Percentiles rank a stretch among this genome's conserved stretches.
Evolutionary conservation across 2,888 invertebrate genomes (phyloP).

Genomic region (Poecilobothrus nobilitatus): DNA sequence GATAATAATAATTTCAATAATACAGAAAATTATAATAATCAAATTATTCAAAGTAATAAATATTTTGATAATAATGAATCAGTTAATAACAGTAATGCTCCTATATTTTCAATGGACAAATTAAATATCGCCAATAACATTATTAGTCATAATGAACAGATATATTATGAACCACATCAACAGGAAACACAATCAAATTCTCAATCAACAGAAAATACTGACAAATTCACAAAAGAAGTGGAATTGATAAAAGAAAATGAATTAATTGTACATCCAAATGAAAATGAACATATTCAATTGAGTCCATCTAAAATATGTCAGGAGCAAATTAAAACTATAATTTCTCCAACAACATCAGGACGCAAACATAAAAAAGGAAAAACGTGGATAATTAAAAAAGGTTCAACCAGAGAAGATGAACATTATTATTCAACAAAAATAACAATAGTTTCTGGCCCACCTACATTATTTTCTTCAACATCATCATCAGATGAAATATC

Average conservation of each 20-base stretch:
- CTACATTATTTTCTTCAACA: not conserved
- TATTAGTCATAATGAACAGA: not conserved
- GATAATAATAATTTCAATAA: too few relatives aligned
- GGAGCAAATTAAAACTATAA: too few relatives aligned
- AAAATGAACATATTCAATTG: too few relatives aligned
- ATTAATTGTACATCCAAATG: too few relatives aligned
- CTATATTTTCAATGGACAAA: not conserved
- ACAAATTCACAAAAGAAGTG: not conserved
- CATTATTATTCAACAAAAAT: not conserved
- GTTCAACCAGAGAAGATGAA: not conserved
- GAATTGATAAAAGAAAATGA: not conserved
- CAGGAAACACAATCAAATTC: too few relatives aligned
- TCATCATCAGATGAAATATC: constrained; percentile 1
- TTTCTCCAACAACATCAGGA: too few relatives aligned
- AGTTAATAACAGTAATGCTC: not conserved
- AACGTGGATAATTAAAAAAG: not conserved
- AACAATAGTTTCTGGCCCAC: not conserved
- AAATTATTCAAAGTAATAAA: not conserved
- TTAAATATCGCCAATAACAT: not conserved
- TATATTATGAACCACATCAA: too few relatives aligned
- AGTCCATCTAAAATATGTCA: too few relatives aligned
- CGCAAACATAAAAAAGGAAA: not conserved
- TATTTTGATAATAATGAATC: not conserved
- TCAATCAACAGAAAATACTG: not conserved
- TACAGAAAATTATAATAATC: not conserved